Conservation (phyloP, 2,888 invertebrate species). For the Aquatica leii region DNA sequence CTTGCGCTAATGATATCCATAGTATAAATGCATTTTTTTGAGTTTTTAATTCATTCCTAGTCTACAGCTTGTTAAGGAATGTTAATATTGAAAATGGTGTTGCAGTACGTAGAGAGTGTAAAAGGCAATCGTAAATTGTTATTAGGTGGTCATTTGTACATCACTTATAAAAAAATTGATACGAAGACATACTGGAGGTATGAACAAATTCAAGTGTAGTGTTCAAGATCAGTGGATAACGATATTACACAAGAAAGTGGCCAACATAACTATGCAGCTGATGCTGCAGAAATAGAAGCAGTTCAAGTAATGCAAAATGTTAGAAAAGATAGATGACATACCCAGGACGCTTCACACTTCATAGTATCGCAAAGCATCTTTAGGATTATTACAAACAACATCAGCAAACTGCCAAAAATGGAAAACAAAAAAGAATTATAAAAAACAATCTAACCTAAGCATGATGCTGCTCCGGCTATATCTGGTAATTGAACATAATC, state of each 20-base stretch:
- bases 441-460: too few relatives aligned
- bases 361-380: background rate
- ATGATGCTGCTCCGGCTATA: background rate
- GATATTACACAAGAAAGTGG: background rate
- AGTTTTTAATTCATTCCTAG: background rate
- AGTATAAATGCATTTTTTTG: background rate
- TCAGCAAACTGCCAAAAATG: background rate
- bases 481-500: background rate
- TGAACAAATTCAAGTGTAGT: background rate
- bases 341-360: background rate
- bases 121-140: background rate
- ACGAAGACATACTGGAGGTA: background rate
- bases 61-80: background rate
- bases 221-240: background rate
- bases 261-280: background rate
- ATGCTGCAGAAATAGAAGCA: background rate
- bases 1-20: background rate
- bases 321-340: too few relatives aligned
- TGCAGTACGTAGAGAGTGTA: background rate
- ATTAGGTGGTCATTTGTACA: too few relatives aligned
- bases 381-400: background rate
- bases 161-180: too few relatives aligned
- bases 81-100: too few relatives aligned
- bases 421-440: too few relatives aligned
- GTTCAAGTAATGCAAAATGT: background rate